Evolutionary conservation across 2,888 invertebrate species (phyloP).

Genomic region (Onchidella celtica): DNA sequence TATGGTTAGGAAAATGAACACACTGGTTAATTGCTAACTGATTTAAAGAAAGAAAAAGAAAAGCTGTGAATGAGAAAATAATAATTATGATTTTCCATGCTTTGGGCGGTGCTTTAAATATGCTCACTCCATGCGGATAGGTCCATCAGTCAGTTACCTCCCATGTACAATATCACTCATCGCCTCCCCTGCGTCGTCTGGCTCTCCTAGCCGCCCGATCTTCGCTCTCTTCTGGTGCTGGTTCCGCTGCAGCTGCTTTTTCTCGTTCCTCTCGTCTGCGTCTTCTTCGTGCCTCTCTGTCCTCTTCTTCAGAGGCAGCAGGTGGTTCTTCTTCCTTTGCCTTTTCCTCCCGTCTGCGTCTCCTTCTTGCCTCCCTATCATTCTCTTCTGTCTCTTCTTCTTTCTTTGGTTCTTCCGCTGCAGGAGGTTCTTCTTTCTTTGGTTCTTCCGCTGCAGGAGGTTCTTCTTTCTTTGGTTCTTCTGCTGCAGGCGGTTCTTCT

Average conservation of each 20-base stretch:
- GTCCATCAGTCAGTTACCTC: conserved; percentile 32
- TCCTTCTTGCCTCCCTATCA: neutral
- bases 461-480: conserved; percentile 22
- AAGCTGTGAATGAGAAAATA: neutral
- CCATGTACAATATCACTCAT: conserved; percentile 15
- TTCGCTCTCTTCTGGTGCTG: conserved; percentile 43
- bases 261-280: conserved; percentile 55
- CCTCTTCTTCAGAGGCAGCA: conserved; percentile 53
- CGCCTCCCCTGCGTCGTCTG: conserved; percentile 46
- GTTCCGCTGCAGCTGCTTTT: conserved; percentile 49
- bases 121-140: conserved; percentile 27
- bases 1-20: neutral
- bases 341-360: neutral
- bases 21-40: neutral
- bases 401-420: conserved; percentile 30
- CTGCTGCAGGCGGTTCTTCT: conserved; percentile 1
- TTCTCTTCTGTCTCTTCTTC: conserved; percentile 12
- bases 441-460: conserved; percentile 10
- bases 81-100: conserved; percentile 22
- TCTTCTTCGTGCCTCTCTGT: conserved; percentile 56
- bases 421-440: conserved; percentile 31
- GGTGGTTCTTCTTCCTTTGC: conserved; percentile 23
- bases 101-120: neutral
- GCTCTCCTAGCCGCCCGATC: conserved; percentile 45
- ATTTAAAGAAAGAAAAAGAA: neutral